Conservation (phyloP, 2,888 invertebrate species). For the Biston stratarius region DNA sequence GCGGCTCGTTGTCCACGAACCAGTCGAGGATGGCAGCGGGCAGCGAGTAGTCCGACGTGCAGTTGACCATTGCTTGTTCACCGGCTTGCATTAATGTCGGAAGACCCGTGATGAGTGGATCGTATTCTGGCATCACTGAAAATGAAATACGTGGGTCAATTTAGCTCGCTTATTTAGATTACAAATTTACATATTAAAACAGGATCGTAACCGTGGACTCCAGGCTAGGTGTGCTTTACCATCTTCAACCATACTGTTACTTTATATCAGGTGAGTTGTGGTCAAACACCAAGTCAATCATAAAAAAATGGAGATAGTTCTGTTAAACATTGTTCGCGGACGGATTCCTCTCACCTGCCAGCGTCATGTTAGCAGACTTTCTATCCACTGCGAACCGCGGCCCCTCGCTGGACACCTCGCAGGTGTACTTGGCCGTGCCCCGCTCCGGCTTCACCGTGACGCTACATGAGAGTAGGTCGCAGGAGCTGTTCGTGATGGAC, state of each 20-base stretch:
- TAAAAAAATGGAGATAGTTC: too few species aligned
- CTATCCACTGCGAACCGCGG: conserved; percentile 78
- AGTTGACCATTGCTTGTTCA: conserved; percentile 77
- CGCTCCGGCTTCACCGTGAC: conserved; percentile 72
- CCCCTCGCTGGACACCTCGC: conserved; percentile 80
- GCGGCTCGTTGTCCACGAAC: conserved; percentile 79
- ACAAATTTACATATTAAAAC: too few species aligned
- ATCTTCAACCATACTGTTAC: too few species aligned
- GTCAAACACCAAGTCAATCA: too few species aligned
- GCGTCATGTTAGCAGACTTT: conserved; percentile 74
- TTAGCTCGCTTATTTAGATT: too few species aligned
- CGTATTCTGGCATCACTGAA: conserved; percentile 78
- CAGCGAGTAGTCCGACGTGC: conserved; percentile 80
- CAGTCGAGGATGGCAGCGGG: conserved; percentile 78
- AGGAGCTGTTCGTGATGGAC: conserved; percentile 73
- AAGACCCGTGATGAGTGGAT: conserved; percentile 77
- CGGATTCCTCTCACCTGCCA: conserved; percentile 64
- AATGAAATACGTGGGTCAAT: too few species aligned
- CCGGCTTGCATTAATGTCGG: conserved; percentile 77
- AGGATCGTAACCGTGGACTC: too few species aligned
- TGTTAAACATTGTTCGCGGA: too few species aligned
- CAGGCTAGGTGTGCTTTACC: too few species aligned
- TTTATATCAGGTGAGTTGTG: too few species aligned
- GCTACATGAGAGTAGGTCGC: conserved; percentile 63
- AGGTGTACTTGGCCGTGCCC: conserved; percentile 76